Percentiles rank a stretch among this genome's conserved stretches.
Evolutionary conservation across 2,113 vertebrate genomes (phyloP).

Genomic region (Melanerpes aurifrons): DNA sequence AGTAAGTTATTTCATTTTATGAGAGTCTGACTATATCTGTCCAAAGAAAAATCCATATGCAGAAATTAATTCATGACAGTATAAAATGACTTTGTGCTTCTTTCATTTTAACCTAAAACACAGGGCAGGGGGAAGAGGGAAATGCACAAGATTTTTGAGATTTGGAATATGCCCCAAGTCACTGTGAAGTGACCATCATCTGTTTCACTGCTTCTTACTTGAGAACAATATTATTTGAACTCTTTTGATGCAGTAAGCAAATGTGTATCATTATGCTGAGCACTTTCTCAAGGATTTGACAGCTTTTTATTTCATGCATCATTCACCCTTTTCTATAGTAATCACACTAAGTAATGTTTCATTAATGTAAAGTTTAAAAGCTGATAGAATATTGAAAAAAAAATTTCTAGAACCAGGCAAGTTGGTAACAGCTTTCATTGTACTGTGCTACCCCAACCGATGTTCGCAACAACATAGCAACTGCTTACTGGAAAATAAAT

Average conservation of each 20-base stretch:
- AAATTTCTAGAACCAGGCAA: background rate
- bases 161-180: background rate
- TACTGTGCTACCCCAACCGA: background rate
- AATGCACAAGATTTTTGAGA: background rate
- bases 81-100: background rate
- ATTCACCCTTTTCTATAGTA: background rate
- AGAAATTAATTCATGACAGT: background rate
- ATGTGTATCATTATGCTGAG: background rate
- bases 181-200: background rate
- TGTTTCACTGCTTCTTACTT: background rate
- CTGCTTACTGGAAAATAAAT: background rate
- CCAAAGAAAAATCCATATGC: background rate
- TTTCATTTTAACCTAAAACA: background rate
- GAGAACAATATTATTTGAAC: background rate
- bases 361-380: constrained; percentile 29
- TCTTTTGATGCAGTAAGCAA: background rate
- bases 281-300: background rate
- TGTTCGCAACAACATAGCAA: background rate
- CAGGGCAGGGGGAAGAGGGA: too few relatives aligned
- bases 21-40: background rate
- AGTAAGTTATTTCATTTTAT: background rate
- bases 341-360: constrained; percentile 19
- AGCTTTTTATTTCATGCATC: constrained; percentile 11
- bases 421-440: background rate
- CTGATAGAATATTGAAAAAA: constrained; percentile 12